Percentiles rank a stretch among this genome's conserved stretches.
These are phyloP conservation scores for Zaprionus taronus DNA, from an alignment of 1,140 invertebrate species.

Conservation along the genomic window DNA sequence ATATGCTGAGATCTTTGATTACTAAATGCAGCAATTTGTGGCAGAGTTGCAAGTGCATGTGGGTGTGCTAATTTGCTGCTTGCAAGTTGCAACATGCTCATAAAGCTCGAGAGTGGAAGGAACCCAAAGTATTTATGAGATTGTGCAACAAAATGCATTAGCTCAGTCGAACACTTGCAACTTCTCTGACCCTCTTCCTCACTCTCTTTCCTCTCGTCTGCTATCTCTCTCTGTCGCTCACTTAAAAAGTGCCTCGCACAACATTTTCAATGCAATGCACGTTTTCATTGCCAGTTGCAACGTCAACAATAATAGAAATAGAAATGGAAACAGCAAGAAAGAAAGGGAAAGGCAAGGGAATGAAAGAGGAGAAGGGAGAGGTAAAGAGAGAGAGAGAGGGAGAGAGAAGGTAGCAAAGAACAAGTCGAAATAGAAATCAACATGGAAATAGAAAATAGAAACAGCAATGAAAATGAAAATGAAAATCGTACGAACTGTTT, in stretches of 20 bases:
- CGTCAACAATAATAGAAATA: conserved; percentile 70
- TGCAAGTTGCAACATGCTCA: conserved; percentile 13
- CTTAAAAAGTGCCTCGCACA: conserved; percentile 63
- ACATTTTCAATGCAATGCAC: conserved; percentile 80
- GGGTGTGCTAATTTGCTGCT: not conserved
- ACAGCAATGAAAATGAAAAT: conserved; percentile 42
- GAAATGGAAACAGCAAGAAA: conserved; percentile 36
- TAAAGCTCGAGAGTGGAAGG: conserved; percentile 6
- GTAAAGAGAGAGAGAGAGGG: not conserved
- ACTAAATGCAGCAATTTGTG: conserved; percentile 26
- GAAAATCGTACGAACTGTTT: conserved; percentile 38
- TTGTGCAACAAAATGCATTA: conserved; percentile 75
- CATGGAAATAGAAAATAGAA: conserved; percentile 36
- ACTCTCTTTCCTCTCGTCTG: conserved; percentile 14
- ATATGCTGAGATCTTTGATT: conserved; percentile 18
- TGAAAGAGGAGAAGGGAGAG: not conserved
- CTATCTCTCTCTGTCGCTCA: conserved; percentile 1
- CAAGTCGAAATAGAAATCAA: conserved; percentile 38
- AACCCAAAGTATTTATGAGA: conserved; percentile 39
- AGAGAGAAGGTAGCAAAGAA: not conserved
- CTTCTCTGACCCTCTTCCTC: not conserved
- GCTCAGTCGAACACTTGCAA: conserved; percentile 63
- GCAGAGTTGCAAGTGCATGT: not conserved
- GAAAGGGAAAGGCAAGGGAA: conserved; percentile 16
- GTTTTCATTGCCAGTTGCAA: conserved; percentile 81